Evolutionary conservation across 2,888 invertebrate species (phyloP), one percentile per base, ranked within the genome.

Genomic region (Chirona hameri): DNA sequence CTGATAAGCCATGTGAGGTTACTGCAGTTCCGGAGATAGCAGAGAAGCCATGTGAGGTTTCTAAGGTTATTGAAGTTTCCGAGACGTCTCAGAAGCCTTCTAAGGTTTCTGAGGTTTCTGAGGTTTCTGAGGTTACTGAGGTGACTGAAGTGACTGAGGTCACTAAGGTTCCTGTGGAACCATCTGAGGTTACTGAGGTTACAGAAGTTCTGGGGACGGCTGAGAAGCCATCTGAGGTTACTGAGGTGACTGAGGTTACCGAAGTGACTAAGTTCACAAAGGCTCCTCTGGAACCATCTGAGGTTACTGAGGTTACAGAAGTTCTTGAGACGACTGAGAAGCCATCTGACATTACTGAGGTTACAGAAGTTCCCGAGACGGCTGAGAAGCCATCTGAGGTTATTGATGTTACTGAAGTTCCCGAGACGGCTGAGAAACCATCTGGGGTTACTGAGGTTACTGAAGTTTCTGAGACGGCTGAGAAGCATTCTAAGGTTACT

Each of bases 321-420:
- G 65, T 60, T 39, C 72, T 48, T 15, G 27, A 31, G 14, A 39
- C 55, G 21, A 60, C 18, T 14, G 57, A 14, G 7, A 60, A 24
- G 24, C 18, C 57, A 5, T 9, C 7, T 4, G 57, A 60, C 4
- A 60, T 18, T 60, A 14, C 18, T 60, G 57, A 72, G 76, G 60
- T 76, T 5, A 81, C 79, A 12, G 48, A 60, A 15, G 81, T 81
- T 52, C 39, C 79, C 57, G 21, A 57, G n/a, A n/a, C n/a, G n/a
- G n/a, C n/a, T n/a, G n/a, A n/a, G 18, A 18, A 57, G 57, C 14
- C 57, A 57, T 21, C 57, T 21, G 57, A 57, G 57, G 57, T 21
- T 18, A 52, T 14, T 14, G 52, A 14, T 10, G 52, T 21, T 18
- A 3, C 14, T 57, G 14, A 57, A 57, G 18, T 18, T 21, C 7